Evolutionary conservation across 92 coral and sea anemone species (phyloP).

Genomic region (Paragorgia papillata): DNA sequence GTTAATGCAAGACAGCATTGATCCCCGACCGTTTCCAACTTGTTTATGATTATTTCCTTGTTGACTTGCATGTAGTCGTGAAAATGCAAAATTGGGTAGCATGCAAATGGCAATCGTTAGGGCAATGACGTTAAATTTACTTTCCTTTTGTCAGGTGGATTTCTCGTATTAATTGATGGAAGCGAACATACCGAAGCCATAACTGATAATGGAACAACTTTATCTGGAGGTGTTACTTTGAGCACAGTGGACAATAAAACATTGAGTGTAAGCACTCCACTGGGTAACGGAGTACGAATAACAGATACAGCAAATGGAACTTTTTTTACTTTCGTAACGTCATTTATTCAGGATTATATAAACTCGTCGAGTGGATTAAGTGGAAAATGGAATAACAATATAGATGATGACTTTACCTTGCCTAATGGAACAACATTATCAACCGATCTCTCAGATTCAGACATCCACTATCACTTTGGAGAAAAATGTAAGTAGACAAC

Average conservation of each 20-base stretch:
- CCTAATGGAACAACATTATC: slow-evolving; percentile 64
- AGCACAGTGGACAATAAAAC: background rate
- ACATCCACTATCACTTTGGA: slow-evolving; percentile 64
- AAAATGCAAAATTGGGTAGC: too few species aligned
- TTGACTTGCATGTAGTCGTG: too few species aligned
- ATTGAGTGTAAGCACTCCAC: slow-evolving; percentile 5
- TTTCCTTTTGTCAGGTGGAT: background rate
- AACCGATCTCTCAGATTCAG: slow-evolving; percentile 32
- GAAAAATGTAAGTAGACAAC: slow-evolving; percentile 40
- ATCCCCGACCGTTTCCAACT: too few species aligned
- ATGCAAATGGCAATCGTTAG: too few species aligned
- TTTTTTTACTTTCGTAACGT: slow-evolving; percentile 31
- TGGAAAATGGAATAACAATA: slow-evolving; percentile 69
- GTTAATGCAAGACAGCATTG: too few species aligned
- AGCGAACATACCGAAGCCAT: background rate
- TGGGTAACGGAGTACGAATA: slow-evolving; percentile 36
- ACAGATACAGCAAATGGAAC: slow-evolving; percentile 42
- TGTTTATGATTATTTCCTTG: too few species aligned
- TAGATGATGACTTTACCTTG: slow-evolving; percentile 58
- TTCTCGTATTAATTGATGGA: background rate
- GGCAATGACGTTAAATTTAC: too few species aligned
- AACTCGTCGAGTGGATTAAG: slow-evolving; percentile 63
- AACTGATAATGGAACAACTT: background rate
- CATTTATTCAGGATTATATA: slow-evolving; percentile 45
- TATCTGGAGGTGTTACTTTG: slow-evolving; percentile 6